Evolutionary conservation across 2,888 invertebrate species (phyloP).

Genomic region (Polydrusus pterygomalis): DNA sequence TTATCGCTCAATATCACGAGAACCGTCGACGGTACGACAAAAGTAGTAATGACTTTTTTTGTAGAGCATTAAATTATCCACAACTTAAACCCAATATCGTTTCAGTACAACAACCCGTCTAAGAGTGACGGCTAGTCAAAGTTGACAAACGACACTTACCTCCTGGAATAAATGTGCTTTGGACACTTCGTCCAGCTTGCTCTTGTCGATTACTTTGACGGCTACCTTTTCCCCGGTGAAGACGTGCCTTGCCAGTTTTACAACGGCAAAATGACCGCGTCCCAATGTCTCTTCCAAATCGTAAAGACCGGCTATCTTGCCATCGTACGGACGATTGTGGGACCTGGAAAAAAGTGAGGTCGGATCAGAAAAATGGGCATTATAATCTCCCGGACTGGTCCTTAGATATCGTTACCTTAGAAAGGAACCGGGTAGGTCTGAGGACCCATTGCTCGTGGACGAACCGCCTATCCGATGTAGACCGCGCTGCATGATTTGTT

Average conservation of each 20-base stretch:
- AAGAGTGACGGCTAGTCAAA: background rate
- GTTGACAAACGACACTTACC: conserved; percentile 75
- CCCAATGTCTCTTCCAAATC: conserved; percentile 98
- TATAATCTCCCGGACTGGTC: background rate
- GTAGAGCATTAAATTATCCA: background rate
- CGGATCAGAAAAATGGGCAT: too few species aligned
- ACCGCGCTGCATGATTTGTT: conserved; percentile 40
- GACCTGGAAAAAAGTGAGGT: conserved; percentile 24
- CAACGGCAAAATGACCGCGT: conserved; percentile 98
- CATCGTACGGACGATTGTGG: conserved; percentile 75
- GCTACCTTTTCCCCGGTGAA: conserved; percentile 99
- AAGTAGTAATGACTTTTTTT: too few species aligned
- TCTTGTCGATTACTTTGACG: conserved; percentile 98
- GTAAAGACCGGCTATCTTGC: conserved; percentile 96
- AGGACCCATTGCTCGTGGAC: conserved; percentile 43
- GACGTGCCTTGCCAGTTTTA: conserved; percentile 97
- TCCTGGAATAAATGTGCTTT: conserved; percentile 97
- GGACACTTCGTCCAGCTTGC: conserved; percentile 96
- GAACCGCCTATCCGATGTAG: conserved; percentile 50
- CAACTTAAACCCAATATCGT: background rate
- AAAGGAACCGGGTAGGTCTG: conserved; percentile 39
- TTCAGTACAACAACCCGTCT: background rate
- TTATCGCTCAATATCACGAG: too few species aligned
- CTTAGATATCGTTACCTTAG: conserved; percentile 34
- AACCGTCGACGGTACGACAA: too few species aligned